phyloP scores from a whole-genome alignment of 2,888 invertebrate genomes.

The Frankliniella fusca region DNA sequence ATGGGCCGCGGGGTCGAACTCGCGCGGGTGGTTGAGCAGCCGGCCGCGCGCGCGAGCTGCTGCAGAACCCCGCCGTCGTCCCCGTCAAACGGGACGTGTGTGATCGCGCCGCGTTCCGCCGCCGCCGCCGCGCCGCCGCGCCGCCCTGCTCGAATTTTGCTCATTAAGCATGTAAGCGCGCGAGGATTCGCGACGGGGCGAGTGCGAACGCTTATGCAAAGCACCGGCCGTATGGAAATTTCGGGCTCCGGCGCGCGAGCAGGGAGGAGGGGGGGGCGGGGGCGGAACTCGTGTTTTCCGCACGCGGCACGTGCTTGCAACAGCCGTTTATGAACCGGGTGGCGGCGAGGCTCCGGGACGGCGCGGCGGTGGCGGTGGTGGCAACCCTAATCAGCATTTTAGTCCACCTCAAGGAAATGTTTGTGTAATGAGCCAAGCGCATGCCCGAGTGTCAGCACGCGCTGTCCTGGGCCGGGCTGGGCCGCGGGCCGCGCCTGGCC shows the following conservation, averaged over 20 bases:
- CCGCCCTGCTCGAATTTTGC: background rate
- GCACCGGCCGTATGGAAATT: background rate
- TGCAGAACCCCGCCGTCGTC: background rate
- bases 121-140: background rate
- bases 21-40: background rate
- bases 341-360: background rate
- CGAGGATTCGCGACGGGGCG: slow-evolving; percentile 6
- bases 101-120: background rate
- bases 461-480: background rate
- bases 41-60: background rate
- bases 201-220: slow-evolving; percentile 21
- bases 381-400: background rate
- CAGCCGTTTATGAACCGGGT: background rate
- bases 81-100: no score
- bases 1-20: background rate
- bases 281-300: background rate
- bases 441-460: background rate
- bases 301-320: background rate
- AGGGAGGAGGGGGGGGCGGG: background rate
- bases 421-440: slow-evolving; percentile 3
- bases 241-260: background rate
- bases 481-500: background rate
- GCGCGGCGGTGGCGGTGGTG: background rate
- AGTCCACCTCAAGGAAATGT: background rate
- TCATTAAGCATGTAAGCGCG: slow-evolving; percentile 11